Evolutionary conservation across 1,140 invertebrate species (phyloP).

Genomic region (Tenebrio molitor): DNA sequence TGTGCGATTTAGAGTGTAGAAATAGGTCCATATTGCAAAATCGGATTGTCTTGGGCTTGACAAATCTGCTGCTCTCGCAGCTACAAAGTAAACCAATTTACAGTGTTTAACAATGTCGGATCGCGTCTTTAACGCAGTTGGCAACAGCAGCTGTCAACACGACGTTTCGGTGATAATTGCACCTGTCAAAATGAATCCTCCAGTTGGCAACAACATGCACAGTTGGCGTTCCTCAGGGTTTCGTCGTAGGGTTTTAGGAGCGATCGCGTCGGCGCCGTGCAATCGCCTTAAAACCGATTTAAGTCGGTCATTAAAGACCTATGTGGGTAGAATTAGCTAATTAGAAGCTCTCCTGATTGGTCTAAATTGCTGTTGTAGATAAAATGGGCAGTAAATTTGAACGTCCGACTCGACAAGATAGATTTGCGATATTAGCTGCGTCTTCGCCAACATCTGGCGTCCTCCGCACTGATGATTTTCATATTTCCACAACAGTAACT

Average conservation of each 20-base stretch:
- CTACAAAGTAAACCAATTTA: conserved; percentile 19
- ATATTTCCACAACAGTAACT: conserved; percentile 23
- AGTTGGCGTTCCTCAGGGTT: not conserved
- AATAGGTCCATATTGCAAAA: too few relatives aligned
- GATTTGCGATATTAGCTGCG: not conserved
- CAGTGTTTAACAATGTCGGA: conserved; percentile 6
- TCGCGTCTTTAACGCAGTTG: conserved; percentile 21
- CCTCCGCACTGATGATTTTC: not conserved
- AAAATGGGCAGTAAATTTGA: conserved; percentile 10
- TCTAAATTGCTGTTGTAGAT: conserved; percentile 8
- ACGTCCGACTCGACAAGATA: not conserved
- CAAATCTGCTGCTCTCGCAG: too few relatives aligned
- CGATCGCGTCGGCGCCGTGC: not conserved
- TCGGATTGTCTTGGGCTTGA: too few relatives aligned
- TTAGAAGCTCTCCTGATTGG: conserved; percentile 6
- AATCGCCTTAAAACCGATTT: not conserved
- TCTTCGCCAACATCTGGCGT: not conserved
- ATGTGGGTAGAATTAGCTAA: conserved; percentile 23
- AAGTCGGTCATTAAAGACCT: conserved; percentile 7
- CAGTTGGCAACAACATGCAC: not conserved
- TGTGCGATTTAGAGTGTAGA: too few relatives aligned
- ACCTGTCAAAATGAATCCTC: conserved; percentile 27
- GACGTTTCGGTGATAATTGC: conserved; percentile 4
- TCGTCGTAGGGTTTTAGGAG: too few relatives aligned
- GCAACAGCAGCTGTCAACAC: conserved; percentile 22